A percentile compares a stretch with the other conserved stretches of the same genome.
Conservation (phyloP, 35 echinoderm and acorn worm species). For the Apostichopus californicus region DNA sequence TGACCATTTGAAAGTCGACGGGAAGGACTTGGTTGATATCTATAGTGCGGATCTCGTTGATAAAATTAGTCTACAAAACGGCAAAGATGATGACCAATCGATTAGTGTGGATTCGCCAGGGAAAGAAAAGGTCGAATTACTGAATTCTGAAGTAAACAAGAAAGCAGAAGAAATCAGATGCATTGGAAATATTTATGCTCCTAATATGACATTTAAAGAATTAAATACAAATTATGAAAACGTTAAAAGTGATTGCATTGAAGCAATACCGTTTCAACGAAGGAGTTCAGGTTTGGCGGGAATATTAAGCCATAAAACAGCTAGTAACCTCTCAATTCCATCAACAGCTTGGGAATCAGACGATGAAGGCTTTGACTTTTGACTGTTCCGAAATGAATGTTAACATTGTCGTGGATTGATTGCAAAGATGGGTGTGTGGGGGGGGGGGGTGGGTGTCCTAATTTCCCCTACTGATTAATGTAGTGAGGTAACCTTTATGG, state of each 20-base stretch:
- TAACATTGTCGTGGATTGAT: too few species aligned
- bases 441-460: too few species aligned
- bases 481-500: too few species aligned
- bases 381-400: background rate
- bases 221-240: constrained; percentile 50
- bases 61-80: constrained; percentile 17
- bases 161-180: constrained; percentile 58
- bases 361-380: constrained; percentile 35
- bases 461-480: too few species aligned
- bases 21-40: constrained; percentile 68
- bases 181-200: constrained; percentile 60
- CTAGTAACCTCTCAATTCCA: constrained; percentile 42
- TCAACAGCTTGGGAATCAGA: constrained; percentile 56
- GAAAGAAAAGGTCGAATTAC: background rate
- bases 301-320: background rate
- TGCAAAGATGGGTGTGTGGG: too few species aligned
- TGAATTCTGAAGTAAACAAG: constrained; percentile 8
- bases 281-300: constrained; percentile 43
- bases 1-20: constrained; percentile 66
- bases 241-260: constrained; percentile 22
- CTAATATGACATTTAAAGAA: constrained; percentile 81
- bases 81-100: background rate
- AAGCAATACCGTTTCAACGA: constrained; percentile 20
- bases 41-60: constrained; percentile 69
- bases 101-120: background rate